Evolutionary conservation across 2,888 invertebrate species (phyloP).

Genomic region (Mesoligia furuncula): DNA sequence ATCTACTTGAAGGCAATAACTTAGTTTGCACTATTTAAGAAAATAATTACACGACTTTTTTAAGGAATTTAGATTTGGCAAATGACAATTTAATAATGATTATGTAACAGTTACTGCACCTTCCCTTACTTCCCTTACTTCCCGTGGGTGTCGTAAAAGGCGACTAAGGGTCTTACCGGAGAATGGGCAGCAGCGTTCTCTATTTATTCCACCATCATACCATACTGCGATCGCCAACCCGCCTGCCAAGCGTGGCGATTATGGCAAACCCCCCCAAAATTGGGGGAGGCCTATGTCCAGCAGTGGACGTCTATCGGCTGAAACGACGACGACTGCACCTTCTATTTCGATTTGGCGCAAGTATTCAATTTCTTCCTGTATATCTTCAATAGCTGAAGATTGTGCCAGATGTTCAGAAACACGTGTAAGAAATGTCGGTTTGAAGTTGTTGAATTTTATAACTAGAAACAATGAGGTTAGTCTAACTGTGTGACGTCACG

Average conservation of each 20-base stretch:
- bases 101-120: not conserved
- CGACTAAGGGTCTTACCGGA: no score
- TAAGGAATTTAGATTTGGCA: not conserved
- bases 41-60: not conserved
- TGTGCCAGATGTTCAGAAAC: not conserved
- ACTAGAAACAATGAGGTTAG: conserved; percentile 31
- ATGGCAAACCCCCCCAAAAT: no score
- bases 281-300: no score
- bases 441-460: conserved; percentile 6
- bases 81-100: not conserved
- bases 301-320: no score
- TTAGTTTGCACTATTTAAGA: not conserved
- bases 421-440: not conserved
- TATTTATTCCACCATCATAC: no score
- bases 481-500: conserved; percentile 21
- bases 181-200: no score
- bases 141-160: no score
- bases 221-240: no score
- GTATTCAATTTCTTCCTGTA: not conserved
- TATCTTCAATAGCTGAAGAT: not conserved
- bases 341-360: not conserved
- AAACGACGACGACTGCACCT: no score
- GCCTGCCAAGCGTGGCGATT: no score
- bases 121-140: no score
- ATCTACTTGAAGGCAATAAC: not conserved